These are phyloP conservation scores for Neopipo cinnamomea DNA, from an alignment of 2,113 vertebrate species.

Conservation along the genomic window DNA sequence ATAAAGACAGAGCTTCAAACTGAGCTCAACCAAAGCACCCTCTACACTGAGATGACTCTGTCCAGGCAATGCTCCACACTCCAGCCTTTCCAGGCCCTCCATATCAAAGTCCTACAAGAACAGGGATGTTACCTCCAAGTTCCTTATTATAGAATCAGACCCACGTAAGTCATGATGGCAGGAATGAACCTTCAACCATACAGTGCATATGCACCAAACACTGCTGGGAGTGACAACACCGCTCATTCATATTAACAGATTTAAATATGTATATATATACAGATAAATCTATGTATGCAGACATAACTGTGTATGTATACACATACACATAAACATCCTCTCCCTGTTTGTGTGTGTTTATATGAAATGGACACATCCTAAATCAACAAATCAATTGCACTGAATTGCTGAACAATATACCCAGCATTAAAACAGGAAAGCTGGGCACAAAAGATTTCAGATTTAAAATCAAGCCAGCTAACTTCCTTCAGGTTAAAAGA, in stretches of 20 bases:
- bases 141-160: not conserved
- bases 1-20: not conserved
- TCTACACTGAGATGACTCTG: fast-evolving
- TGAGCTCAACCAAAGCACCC: not conserved
- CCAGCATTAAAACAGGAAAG: not conserved
- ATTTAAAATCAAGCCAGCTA: not conserved
- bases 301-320: not conserved
- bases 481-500: not conserved
- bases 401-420: fast-evolving
- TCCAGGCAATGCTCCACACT: not conserved
- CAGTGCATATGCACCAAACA: fast-evolving
- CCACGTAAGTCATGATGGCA: not conserved
- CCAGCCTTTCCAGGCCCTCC: not conserved
- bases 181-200: not conserved
- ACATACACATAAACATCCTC: fast-evolving
- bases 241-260: fast-evolving
- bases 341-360: fast-evolving
- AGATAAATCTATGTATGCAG: not conserved
- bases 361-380: fast-evolving
- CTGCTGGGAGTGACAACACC: not conserved
- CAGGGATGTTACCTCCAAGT: fast-evolving
- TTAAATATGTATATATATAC: not conserved
- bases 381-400: not conserved
- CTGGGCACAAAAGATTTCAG: not conserved
- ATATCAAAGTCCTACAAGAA: not conserved